phyloP scores from a whole-genome alignment of 2,888 invertebrate genomes.

The Drosophila prolongata region DNA sequence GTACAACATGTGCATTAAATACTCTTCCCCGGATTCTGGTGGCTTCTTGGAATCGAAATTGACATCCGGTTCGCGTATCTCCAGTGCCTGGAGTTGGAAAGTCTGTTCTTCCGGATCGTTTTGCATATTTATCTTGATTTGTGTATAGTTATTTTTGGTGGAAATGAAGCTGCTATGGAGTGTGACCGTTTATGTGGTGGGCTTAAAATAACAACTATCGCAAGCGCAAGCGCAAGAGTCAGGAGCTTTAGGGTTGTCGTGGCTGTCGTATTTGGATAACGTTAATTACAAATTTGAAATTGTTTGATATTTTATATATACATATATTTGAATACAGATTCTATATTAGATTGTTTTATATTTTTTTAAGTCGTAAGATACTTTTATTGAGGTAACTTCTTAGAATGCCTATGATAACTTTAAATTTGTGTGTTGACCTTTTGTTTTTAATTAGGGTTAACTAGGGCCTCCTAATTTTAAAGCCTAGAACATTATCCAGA shows the following conservation, averaged over 20 bases:
- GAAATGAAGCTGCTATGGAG: background rate
- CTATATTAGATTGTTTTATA: no score
- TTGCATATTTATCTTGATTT: slow-evolving; percentile 14
- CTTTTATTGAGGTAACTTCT: no score
- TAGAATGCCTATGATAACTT: no score
- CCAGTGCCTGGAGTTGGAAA: slow-evolving; percentile 82
- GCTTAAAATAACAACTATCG: background rate
- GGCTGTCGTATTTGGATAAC: no score
- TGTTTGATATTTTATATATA: no score
- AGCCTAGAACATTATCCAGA: no score
- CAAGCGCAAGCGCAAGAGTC: background rate
- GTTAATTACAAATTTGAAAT: slow-evolving; percentile 2
- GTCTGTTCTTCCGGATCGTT: slow-evolving; percentile 57
- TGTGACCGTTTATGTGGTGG: background rate
- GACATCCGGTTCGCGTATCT: slow-evolving; percentile 77
- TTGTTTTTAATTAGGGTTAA: no score
- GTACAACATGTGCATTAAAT: slow-evolving; percentile 82
- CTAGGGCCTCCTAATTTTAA: no score
- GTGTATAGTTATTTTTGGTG: background rate
- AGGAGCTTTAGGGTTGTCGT: background rate
- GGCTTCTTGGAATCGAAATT: slow-evolving; percentile 79
- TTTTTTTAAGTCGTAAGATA: no score
- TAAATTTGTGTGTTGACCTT: no score
- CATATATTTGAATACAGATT: no score
- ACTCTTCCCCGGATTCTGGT: slow-evolving; percentile 82